Evolutionary conservation across 1,140 invertebrate species (phyloP).

Genomic region (Pseudomyrmex pallidus): DNA sequence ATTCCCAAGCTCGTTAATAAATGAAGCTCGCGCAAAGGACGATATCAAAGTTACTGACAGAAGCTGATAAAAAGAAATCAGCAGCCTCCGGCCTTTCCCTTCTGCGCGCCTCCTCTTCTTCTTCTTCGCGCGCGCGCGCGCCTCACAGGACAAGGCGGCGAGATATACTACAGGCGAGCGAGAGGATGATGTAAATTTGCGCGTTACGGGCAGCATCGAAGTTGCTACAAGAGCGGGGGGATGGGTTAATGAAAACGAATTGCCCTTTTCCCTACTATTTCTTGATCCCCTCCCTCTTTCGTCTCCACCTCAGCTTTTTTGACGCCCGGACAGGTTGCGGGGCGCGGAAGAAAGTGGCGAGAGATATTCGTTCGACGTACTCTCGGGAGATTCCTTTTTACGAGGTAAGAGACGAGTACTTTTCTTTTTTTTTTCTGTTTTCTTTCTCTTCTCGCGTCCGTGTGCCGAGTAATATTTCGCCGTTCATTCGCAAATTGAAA

Average conservation of each 20-base stretch:
- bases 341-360: too few species aligned
- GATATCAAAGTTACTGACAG: constrained; percentile 52
- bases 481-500: constrained; percentile 58
- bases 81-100: not conserved
- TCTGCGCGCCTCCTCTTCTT: not conserved
- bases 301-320: constrained; percentile 47
- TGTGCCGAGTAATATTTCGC: constrained; percentile 43
- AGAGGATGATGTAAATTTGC: constrained; percentile 70
- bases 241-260: constrained; percentile 73
- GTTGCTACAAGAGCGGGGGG: constrained; percentile 32
- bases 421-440: not conserved
- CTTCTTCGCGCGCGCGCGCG: not conserved
- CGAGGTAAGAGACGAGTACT: constrained; percentile 21
- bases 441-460: constrained; percentile 5
- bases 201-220: constrained; percentile 65
- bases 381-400: constrained; percentile 40
- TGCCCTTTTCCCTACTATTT: constrained; percentile 64
- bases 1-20: constrained; percentile 62
- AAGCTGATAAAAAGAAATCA: constrained; percentile 70
- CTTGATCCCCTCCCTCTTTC: constrained; percentile 12
- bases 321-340: constrained; percentile 65
- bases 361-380: constrained; percentile 51
- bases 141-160: constrained; percentile 49
- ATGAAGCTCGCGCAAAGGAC: constrained; percentile 44
- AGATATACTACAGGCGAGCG: constrained; percentile 33